Evolutionary conservation across 2,888 invertebrate species (phyloP), one percentile per base, ranked within the genome.

Genomic region (Rhingia rostrata): DNA sequence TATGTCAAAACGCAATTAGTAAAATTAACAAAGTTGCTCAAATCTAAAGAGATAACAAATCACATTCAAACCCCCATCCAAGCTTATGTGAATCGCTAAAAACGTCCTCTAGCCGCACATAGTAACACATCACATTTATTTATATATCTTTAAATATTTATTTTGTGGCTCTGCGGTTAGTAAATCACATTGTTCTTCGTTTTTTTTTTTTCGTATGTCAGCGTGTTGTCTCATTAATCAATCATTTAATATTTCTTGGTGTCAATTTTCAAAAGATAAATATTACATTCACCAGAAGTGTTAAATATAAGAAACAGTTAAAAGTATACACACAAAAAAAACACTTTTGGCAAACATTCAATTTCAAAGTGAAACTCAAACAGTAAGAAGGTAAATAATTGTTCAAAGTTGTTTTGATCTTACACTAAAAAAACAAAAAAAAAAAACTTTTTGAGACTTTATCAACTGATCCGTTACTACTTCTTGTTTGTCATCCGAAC

Each of bases 301-400:
- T 30, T 56, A 10, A 14, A n/a, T 22, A 66, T 32, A 67, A 54
- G 12, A 22, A 54, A 43, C 4, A 30, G 37, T 45, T 37, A 10
- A 45, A 32, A 10, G 9, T 10, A 47, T 47, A 6, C 9, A 22
- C 7, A 2, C 10, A 7, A 7, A 10, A 35, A n/a, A n/a, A 7
- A 37, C 10, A 54, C 22, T 67, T 9, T 49, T 47, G 14, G 30
- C 49, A 49, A 60, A 41, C 39, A 70, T 49, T 60, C n/a, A 60
- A 60, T 2, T 32, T 66, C 7, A 41, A 53, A 41, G 33, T 7
- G 14, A 33, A 53, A 12, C 51, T 39, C 12, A 66, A 66, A 53
- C 41, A 22, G 22, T 22, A 22, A 22, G 22, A 2, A 22, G 22
- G 22, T 22, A 22, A 22, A 22, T 22, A 22, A 22, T 22, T 22